phyloP scores from a whole-genome alignment of 2,888 invertebrate species.

The Drosophila meridiana region DNA sequence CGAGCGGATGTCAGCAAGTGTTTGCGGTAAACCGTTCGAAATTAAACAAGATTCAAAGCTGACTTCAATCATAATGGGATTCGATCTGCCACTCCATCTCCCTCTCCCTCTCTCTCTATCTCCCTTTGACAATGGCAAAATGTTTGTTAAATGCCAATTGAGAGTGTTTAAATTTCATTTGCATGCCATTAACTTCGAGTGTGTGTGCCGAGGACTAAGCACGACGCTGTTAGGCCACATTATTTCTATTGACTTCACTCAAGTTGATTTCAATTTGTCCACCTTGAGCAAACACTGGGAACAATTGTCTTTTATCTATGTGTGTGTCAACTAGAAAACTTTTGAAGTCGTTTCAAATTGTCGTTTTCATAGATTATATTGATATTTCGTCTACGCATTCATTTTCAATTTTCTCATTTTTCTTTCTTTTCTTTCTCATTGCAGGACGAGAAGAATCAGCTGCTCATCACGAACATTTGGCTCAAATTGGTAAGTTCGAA shows the following conservation, averaged over 20 bases:
- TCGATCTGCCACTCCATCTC: background rate
- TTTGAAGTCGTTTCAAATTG: background rate
- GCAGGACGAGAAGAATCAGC: slow-evolving; percentile 98
- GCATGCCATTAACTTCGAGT: slow-evolving; percentile 23
- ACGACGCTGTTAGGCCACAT: slow-evolving; percentile 10
- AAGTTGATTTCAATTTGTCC: slow-evolving; percentile 37
- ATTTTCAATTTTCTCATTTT: background rate
- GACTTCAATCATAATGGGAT: background rate
- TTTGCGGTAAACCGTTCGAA: background rate
- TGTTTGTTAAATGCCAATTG: slow-evolving; percentile 18
- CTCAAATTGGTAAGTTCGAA: slow-evolving; percentile 94
- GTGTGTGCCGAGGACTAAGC: slow-evolving; percentile 7
- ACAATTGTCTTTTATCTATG: slow-evolving; percentile 1
- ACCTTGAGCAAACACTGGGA: slow-evolving; percentile 18
- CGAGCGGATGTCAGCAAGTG: background rate
- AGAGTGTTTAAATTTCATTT: slow-evolving; percentile 33
- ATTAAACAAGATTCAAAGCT: slow-evolving; percentile 2
- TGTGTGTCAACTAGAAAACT: background rate
- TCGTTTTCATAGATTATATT: slow-evolving; percentile 2
- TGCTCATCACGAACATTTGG: slow-evolving; percentile 98
- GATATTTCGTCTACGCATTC: background rate
- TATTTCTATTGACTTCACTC: slow-evolving; percentile 38
- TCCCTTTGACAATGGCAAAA: background rate
- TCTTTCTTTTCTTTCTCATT: slow-evolving; percentile 82
- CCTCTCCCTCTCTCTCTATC: background rate